phyloP scores from a whole-genome alignment of 2,888 invertebrate species.

The Mamestra brassicae region DNA sequence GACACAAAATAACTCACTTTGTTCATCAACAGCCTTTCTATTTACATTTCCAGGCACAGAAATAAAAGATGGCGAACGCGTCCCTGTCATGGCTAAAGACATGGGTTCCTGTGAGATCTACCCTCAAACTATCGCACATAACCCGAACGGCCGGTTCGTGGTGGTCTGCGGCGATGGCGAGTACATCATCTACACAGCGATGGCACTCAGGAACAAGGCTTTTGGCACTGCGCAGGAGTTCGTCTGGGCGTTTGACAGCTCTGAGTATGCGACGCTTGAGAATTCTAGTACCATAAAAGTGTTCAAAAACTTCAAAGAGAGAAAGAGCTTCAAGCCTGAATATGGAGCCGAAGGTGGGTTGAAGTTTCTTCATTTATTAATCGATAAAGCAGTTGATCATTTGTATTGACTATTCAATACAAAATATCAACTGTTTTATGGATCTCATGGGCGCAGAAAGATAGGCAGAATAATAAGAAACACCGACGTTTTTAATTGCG shows the following conservation, averaged over 20 bases:
- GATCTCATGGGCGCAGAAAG: no score
- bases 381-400: no score
- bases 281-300: constrained; percentile 97
- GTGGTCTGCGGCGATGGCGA: constrained; percentile 99
- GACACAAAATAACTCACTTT: background rate
- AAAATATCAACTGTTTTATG: no score
- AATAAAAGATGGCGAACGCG: constrained; percentile 97
- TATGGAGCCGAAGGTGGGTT: constrained; percentile 97
- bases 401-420: no score
- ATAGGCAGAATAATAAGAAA: no score
- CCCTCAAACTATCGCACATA: constrained; percentile 99
- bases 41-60: constrained; percentile 88
- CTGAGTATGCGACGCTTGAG: constrained; percentile 97
- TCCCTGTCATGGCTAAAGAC: constrained; percentile 98
- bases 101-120: constrained; percentile 99
- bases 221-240: constrained; percentile 99
- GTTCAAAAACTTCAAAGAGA: constrained; percentile 99
- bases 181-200: constrained; percentile 99
- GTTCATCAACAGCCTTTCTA: background rate
- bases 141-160: constrained; percentile 98
- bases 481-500: no score
- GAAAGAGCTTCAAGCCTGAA: constrained; percentile 98
- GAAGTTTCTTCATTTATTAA: background rate
- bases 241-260: constrained; percentile 99
- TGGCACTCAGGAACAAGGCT: constrained; percentile 99